phyloP scores from a whole-genome alignment of 1,140 invertebrate species.

The Myzus persicae region DNA sequence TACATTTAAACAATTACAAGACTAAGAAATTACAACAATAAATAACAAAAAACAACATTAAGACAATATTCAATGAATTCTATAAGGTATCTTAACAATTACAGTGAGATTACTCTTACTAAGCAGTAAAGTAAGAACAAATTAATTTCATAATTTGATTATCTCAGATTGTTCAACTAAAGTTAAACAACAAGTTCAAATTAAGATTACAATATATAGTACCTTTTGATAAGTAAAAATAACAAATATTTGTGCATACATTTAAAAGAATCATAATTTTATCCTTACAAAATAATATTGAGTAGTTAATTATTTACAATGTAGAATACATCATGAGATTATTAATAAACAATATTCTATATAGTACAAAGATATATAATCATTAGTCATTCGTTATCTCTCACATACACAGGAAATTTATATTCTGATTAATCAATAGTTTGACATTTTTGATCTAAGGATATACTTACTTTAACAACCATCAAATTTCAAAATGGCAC shows the following conservation, averaged over 20 bases:
- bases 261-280: neutral
- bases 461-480: neutral
- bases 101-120: neutral
- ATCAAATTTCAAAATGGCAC: neutral
- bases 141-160: neutral
- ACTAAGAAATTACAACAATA: neutral
- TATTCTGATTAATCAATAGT: neutral
- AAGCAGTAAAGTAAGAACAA: neutral
- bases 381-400: neutral
- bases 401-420: neutral
- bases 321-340: neutral
- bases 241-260: neutral
- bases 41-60: neutral
- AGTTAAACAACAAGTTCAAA: neutral
- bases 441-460: neutral
- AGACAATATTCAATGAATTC: neutral
- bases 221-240: neutral
- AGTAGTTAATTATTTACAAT: constrained; percentile 9
- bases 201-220: neutral
- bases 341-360: neutral
- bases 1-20: neutral
- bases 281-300: neutral
- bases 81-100: neutral
- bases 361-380: neutral
- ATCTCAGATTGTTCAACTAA: neutral